Evolutionary conservation across 2,888 invertebrate genomes (phyloP).

Genomic region (Philhelius pedissequus): DNA sequence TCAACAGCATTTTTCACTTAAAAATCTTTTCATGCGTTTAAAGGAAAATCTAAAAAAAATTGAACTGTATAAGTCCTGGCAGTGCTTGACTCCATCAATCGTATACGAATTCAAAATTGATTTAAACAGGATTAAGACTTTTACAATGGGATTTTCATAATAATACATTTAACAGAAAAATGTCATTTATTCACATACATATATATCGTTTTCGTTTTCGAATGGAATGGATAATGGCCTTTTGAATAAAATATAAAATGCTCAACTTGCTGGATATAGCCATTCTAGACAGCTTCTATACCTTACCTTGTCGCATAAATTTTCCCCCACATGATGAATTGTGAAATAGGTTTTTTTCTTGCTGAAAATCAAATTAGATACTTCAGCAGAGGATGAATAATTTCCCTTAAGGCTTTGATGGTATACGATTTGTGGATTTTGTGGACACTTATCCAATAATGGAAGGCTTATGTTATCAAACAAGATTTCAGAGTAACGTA

Average conservation of each 20-base stretch:
- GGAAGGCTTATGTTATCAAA: conserved; percentile 6
- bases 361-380: conserved; percentile 36
- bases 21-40: conserved; percentile 10
- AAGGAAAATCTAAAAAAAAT: neutral
- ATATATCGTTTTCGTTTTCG: conserved; percentile 20
- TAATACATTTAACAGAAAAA: conserved; percentile 17
- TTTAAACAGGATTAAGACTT: conserved; percentile 57
- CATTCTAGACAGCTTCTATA: neutral
- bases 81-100: conserved; percentile 39
- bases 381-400: conserved; percentile 41
- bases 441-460: conserved; percentile 28
- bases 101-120: conserved; percentile 56
- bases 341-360: conserved; percentile 30
- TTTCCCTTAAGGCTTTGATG: conserved; percentile 19
- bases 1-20: conserved; percentile 53
- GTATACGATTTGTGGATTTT: neutral
- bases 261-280: neutral
- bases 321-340: neutral
- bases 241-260: neutral
- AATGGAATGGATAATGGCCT: neutral
- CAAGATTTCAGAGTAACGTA: neutral
- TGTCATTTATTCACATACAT: too few relatives aligned
- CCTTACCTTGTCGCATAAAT: neutral
- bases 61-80: neutral
- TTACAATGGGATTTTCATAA: conserved; percentile 41